Conservation (phyloP, 2,888 invertebrate species). For the Campoplex nolae region DNA sequence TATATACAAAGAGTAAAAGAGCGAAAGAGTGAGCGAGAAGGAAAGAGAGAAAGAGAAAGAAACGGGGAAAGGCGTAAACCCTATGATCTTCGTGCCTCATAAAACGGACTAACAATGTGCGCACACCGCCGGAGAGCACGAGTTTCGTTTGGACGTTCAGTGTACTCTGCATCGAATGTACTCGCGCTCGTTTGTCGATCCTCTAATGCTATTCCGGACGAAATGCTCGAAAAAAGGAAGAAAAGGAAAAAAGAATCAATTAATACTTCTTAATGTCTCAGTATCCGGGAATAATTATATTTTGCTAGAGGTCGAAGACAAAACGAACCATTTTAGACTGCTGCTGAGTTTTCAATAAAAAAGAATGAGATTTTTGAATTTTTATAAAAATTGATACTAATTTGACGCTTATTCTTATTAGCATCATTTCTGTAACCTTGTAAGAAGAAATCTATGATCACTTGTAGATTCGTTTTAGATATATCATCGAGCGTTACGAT, state of each 20-base stretch:
- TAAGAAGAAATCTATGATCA: too few relatives aligned
- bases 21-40: constrained; percentile 21
- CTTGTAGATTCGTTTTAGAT: too few relatives aligned
- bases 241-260: constrained; percentile 27
- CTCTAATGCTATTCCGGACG: constrained; percentile 34
- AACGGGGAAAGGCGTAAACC: constrained; percentile 67
- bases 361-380: too few relatives aligned
- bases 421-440: too few relatives aligned
- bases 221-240: constrained; percentile 48
- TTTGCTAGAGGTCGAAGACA: neutral
- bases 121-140: constrained; percentile 68
- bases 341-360: too few relatives aligned
- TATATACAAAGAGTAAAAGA: constrained; percentile 23
- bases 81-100: constrained; percentile 73
- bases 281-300: neutral
- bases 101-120: constrained; percentile 76
- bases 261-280: neutral
- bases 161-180: constrained; percentile 37
- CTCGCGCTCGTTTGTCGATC: constrained; percentile 21
- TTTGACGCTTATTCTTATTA: too few relatives aligned
- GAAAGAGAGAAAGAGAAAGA: constrained; percentile 38
- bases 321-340: too few relatives aligned
- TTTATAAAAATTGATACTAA: too few relatives aligned
- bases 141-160: constrained; percentile 65
- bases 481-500: too few relatives aligned